Conservation (phyloP, 2,888 invertebrate species). For the Empis stercorea region DNA sequence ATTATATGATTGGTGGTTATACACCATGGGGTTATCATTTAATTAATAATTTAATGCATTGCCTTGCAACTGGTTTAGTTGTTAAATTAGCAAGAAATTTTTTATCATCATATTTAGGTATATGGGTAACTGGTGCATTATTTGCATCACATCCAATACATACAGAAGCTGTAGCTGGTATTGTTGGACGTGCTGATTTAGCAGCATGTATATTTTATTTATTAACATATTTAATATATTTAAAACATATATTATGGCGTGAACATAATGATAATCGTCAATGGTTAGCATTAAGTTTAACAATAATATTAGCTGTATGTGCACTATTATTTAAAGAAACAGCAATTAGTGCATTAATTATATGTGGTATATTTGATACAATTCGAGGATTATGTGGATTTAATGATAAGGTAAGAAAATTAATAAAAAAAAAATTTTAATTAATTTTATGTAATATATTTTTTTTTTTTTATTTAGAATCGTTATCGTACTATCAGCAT, state of each 20-base stretch:
- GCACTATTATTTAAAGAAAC: slow-evolving; percentile 93
- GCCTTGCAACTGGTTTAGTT: slow-evolving; percentile 70
- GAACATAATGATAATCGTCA: slow-evolving; percentile 38
- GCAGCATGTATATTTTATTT: slow-evolving; percentile 85
- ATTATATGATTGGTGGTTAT: slow-evolving; percentile 63
- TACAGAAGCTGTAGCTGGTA: slow-evolving; percentile 90
- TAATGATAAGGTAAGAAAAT: slow-evolving; percentile 41
- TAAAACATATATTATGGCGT: slow-evolving; percentile 58
- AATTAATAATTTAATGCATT: slow-evolving; percentile 75
- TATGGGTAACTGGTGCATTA: slow-evolving; percentile 64
- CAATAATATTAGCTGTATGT: slow-evolving; percentile 54
- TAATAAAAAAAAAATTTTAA: neutral
- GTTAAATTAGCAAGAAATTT: slow-evolving; percentile 61
- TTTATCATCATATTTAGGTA: slow-evolving; percentile 54
- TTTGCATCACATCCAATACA: slow-evolving; percentile 95
- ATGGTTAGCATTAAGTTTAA: slow-evolving; percentile 48
- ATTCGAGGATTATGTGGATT: slow-evolving; percentile 40
- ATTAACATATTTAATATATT: slow-evolving; percentile 73
- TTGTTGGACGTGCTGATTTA: slow-evolving; percentile 90
- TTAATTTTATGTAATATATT: slow-evolving; percentile 1
- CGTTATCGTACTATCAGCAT: slow-evolving; percentile 59
- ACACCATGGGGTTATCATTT: slow-evolving; percentile 76
- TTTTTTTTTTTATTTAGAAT: slow-evolving; percentile 39
- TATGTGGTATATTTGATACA: slow-evolving; percentile 82
- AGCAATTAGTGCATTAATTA: slow-evolving; percentile 79